phyloP scores from a whole-genome alignment of 2,113 vertebrate genomes.

The Myrmecophaga tridactyla region DNA sequence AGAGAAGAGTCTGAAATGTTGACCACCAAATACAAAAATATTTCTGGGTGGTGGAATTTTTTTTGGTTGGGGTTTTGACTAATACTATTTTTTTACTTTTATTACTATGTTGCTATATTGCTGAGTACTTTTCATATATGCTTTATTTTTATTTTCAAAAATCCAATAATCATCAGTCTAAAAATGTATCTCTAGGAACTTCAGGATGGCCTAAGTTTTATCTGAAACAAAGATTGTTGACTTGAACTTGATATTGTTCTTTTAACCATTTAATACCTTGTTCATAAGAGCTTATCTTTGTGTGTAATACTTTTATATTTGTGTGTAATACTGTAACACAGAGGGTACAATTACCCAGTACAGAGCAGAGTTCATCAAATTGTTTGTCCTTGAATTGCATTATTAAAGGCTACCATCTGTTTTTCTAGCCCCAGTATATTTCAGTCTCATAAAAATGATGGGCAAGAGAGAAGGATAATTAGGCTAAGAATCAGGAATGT shows the following conservation, averaged over 20 bases:
- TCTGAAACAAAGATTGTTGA: neutral
- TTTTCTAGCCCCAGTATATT: too few species aligned
- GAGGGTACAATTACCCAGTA: neutral
- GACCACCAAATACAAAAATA: too few species aligned
- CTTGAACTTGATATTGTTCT: constrained; percentile 43
- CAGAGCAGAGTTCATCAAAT: neutral
- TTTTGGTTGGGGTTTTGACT: too few species aligned
- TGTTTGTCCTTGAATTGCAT: neutral
- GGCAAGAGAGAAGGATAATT: too few species aligned
- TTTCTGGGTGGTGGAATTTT: too few species aligned
- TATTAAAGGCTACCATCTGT: neutral
- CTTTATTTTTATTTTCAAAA: too few species aligned
- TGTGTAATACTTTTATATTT: neutral
- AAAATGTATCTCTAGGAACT: neutral
- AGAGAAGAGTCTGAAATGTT: too few species aligned
- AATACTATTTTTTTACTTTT: too few species aligned
- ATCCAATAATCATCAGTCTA: too few species aligned
- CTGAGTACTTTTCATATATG: neutral
- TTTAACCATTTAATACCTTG: constrained; percentile 31
- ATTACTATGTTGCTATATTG: too few species aligned
- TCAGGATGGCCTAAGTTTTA: neutral
- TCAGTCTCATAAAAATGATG: too few species aligned
- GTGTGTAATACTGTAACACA: neutral
- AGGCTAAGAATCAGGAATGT: too few species aligned
- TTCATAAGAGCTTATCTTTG: constrained; percentile 1